Evolutionary conservation across 2,797 vertebrate species (phyloP).

Genomic region (Pantherophis vulpinus): DNA sequence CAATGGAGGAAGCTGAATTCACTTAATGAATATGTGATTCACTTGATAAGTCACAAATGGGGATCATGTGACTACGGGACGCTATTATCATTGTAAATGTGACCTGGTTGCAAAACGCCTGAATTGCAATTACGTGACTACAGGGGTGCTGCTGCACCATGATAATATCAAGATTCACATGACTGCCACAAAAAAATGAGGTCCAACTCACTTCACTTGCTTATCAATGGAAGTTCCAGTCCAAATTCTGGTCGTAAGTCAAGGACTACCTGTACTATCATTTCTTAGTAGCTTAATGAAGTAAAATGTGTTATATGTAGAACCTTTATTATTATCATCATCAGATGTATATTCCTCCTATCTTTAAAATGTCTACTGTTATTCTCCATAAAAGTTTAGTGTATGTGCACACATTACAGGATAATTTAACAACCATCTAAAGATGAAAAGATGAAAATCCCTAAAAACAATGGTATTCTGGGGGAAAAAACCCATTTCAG

Average conservation of each 20-base stretch:
- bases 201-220: neutral
- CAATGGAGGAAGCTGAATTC: neutral
- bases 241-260: neutral
- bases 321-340: neutral
- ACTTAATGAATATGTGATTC: neutral
- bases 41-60: neutral
- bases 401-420: neutral
- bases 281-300: neutral
- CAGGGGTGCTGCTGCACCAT: neutral
- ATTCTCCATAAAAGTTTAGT: neutral
- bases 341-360: neutral
- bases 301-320: neutral
- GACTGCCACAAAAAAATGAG: neutral
- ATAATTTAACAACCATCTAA: neutral
- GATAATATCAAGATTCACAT: neutral
- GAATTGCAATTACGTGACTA: neutral
- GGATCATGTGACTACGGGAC: neutral
- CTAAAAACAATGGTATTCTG: neutral
- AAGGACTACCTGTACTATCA: neutral
- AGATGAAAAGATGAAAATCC: neutral
- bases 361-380: neutral
- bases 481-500: neutral
- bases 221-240: neutral
- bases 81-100: neutral
- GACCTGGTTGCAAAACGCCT: neutral